Conservation (phyloP, 2,888 invertebrate genomes). For the Tenthredo scrophulariae region DNA sequence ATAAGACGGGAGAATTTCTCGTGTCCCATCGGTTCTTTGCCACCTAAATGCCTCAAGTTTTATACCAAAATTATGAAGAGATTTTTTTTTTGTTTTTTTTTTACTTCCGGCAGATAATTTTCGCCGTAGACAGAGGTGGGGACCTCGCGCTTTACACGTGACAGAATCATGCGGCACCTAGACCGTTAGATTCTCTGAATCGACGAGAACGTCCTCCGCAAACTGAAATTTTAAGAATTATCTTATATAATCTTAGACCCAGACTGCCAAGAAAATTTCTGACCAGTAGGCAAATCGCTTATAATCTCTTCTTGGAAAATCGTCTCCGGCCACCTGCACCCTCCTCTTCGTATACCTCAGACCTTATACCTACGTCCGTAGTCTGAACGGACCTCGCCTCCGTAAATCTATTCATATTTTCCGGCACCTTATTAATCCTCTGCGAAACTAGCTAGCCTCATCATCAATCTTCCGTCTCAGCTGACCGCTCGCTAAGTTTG, state of each 20-base stretch:
- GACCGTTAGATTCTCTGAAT: background rate
- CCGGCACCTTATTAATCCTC: slow-evolving; percentile 12
- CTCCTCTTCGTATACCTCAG: background rate
- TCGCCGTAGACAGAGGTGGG: background rate
- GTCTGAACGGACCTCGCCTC: background rate
- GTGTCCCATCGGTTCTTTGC: no score
- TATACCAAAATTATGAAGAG: no score
- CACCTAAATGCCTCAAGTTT: background rate
- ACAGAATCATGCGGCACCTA: background rate
- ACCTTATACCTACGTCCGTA: background rate
- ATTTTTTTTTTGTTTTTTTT: background rate
- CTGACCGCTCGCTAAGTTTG: background rate
- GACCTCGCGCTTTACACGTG: slow-evolving; percentile 32
- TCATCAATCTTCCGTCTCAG: slow-evolving; percentile 5
- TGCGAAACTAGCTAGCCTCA: background rate
- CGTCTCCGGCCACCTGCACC: slow-evolving; percentile 61
- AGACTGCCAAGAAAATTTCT: slow-evolving; percentile 69
- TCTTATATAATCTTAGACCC: background rate
- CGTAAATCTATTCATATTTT: slow-evolving; percentile 34
- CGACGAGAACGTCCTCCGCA: background rate
- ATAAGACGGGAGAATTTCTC: no score
- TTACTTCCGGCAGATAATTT: background rate
- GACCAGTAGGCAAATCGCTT: slow-evolving; percentile 62
- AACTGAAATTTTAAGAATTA: slow-evolving; percentile 6
- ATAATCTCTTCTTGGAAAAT: slow-evolving; percentile 70